phyloP scores from a whole-genome alignment of 2,888 invertebrate species.

The Acronicta leporina region DNA sequence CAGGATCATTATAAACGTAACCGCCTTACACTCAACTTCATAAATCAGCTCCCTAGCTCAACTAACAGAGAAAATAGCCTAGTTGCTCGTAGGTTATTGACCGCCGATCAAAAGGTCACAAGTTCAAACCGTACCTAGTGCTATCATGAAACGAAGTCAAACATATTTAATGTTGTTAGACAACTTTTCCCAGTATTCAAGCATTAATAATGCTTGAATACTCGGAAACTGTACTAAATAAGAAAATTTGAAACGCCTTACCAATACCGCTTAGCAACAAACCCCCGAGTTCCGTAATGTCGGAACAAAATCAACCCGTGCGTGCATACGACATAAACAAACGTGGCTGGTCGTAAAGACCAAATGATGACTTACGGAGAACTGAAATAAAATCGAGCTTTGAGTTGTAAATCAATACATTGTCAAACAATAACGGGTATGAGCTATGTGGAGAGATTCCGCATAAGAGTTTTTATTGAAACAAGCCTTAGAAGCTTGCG shows the following conservation, averaged over 20 bases:
- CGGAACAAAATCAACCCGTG: conserved; percentile 59
- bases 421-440: conserved; percentile 64
- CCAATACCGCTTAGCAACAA: conserved; percentile 44
- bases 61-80: conserved; percentile 32
- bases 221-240: neutral
- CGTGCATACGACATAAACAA: conserved; percentile 71
- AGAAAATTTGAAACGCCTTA: conserved; percentile 27
- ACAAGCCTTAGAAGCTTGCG: conserved; percentile 23
- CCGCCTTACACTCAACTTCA: conserved; percentile 24
- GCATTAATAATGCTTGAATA: conserved; percentile 3
- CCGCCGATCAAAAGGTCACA: conserved; percentile 46
- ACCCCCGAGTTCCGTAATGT: conserved; percentile 40
- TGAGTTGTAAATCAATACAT: conserved; percentile 70
- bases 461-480: conserved; percentile 29
- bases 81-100: conserved; percentile 34
- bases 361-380: conserved; percentile 73
- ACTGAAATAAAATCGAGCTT: conserved; percentile 60
- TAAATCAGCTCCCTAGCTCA: conserved; percentile 31
- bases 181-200: conserved; percentile 10
- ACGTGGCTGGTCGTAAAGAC: conserved; percentile 72
- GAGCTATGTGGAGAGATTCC: conserved; percentile 28
- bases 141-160: conserved; percentile 10
- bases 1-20: conserved; percentile 15
- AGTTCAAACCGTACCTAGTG: conserved; percentile 20
- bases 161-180: conserved; percentile 1